Evolutionary conservation across 1,140 invertebrate genomes (phyloP).

Genomic region (Listronotus bonariensis): DNA sequence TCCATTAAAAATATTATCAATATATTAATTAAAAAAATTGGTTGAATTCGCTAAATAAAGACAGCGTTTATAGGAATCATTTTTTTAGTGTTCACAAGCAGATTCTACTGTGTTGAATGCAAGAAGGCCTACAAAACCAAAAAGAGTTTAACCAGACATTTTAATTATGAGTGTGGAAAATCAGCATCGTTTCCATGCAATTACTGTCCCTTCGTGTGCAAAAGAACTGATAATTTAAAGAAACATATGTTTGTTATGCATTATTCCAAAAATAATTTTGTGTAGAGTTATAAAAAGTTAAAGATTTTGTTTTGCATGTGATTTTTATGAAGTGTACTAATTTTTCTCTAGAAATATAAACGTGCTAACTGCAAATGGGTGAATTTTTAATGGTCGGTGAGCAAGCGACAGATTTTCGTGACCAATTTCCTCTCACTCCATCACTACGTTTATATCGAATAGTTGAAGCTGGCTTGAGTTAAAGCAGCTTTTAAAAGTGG

Average conservation of each 20-base stretch:
- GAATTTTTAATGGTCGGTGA: no score
- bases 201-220: slow-evolving; percentile 11
- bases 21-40: no score
- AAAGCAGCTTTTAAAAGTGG: no score
- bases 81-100: background rate
- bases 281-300: background rate
- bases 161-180: slow-evolving; percentile 19
- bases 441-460: no score
- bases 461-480: no score
- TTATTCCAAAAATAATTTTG: background rate
- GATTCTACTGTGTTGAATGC: slow-evolving; percentile 17
- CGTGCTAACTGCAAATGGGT: no score
- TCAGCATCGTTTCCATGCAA: slow-evolving; percentile 1
- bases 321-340: no score
- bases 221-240: slow-evolving; percentile 14
- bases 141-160: slow-evolving; percentile 13
- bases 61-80: background rate
- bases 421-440: no score
- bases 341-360: no score
- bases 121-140: slow-evolving; percentile 14
- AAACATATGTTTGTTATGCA: slow-evolving; percentile 11
- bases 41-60: no score
- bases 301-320: background rate
- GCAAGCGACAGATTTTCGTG: no score
- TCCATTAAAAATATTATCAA: no score